These are phyloP conservation scores for Orientallactaga bullata DNA, from an alignment of 2,113 vertebrate genomes.

Conservation along the genomic window DNA sequence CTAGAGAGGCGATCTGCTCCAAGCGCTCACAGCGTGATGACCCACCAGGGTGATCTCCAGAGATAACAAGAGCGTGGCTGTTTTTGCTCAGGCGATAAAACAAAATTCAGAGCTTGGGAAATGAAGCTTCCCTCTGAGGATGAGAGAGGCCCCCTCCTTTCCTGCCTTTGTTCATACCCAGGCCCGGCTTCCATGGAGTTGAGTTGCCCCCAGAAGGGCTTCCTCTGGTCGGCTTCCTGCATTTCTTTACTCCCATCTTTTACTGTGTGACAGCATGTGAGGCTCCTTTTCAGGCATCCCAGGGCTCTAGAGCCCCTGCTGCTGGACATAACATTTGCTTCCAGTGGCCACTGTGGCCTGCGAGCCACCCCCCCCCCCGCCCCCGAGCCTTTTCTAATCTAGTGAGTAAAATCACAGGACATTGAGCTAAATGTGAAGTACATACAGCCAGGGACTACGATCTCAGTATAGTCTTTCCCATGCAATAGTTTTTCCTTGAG, in stretches of 20 bases:
- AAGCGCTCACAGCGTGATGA: neutral
- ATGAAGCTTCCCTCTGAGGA: neutral
- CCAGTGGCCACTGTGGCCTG: neutral
- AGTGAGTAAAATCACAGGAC: neutral
- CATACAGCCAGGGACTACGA: neutral
- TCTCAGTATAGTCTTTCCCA: neutral
- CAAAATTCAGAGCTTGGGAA: constrained; percentile 28
- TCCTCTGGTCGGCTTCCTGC: constrained; percentile 38
- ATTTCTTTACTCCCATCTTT: neutral
- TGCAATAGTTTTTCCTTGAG: neutral
- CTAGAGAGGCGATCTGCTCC: neutral
- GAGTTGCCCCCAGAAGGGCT: neutral
- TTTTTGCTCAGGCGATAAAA: neutral
- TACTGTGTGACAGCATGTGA: rapidly evolving
- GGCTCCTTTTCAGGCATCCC: neutral
- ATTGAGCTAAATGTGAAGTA: neutral
- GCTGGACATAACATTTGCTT: too few species aligned
- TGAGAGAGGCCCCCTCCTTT: constrained; percentile 20
- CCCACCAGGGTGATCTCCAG: neutral
- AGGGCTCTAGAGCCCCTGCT: neutral
- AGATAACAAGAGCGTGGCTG: neutral
- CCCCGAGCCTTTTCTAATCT: neutral
- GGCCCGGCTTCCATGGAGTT: rapidly evolving
- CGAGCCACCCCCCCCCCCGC: too few species aligned
- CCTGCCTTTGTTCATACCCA: constrained; percentile 73